Base-by-base conservation (phyloP, 2,113 vertebrate species). In the Gnathonemus echidnorhynchus region DNA sequence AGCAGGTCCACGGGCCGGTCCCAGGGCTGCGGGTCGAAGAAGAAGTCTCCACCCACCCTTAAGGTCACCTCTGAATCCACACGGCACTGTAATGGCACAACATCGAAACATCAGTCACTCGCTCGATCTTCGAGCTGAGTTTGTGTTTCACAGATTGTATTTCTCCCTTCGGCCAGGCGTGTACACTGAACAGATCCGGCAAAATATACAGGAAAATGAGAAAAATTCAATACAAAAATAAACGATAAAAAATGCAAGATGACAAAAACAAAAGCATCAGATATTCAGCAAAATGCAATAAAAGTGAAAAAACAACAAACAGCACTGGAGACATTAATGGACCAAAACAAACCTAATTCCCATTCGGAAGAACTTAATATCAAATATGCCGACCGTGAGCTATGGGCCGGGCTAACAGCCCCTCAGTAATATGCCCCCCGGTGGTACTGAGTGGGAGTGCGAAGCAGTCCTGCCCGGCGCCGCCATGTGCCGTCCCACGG, bases 21-120 rank as follows among this genome's bases (percentile, higher is more conserved):
- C 48, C 94, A 92, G 24, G 97, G 97, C 21, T 95, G 94, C 35
- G 98, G 98, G 95, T 98, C 96, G 92, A 97, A 98, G 95, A 95
- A 99, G 96, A 99, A 99, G 92, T 99, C 96, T 49, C 98, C 98
- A 4, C 98, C 98, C 49, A 97, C 97, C 91, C 98, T 95, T 87
- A 99, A 93, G 62, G 96, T 96, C 91, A 99, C 98, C 90, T 94
- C 95, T 83, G 98, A 97, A 93, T 93, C 96, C 84, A 97, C 91
- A 11, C 94, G 48, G 89, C 98, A 98, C 98, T 98, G 94, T 2
- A n/a, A 31, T 5, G 48, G 27, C 58, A n/a, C 86, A 31, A 88
- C 24, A 21, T 19, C 6, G 9, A 88, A 66, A 62, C 24, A 45
- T 21, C 74, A 19, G 13, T 42, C 74, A n/a, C 70, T 39, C 74